A percentile compares a stretch with the other conserved stretches of the same genome.
Evolutionary conservation across 1,140 invertebrate genomes (phyloP).

Genomic region (Prorops nasuta): DNA sequence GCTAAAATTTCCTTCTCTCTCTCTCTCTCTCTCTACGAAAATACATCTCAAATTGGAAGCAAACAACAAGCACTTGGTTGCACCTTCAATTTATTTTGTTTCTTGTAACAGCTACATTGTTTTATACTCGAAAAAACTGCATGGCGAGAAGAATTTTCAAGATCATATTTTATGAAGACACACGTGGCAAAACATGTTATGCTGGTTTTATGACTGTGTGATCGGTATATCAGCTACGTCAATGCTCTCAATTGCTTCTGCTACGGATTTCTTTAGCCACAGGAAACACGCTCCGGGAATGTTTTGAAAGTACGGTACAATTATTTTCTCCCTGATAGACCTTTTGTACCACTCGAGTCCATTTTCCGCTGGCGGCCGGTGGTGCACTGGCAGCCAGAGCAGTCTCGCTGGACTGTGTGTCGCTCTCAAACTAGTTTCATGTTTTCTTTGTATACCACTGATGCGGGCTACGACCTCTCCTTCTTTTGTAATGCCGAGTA

Average conservation of each 20-base stretch:
- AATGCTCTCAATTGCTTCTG: not conserved
- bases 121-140: no score
- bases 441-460: slow-evolving; percentile 20
- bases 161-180: no score
- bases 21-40: not conserved
- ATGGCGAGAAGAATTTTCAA: no score
- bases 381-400: slow-evolving; percentile 10
- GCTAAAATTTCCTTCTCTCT: slow-evolving; percentile 1
- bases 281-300: slow-evolving; percentile 23
- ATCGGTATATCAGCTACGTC: no score
- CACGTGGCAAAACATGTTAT: no score
- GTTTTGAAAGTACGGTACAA: slow-evolving; percentile 27
- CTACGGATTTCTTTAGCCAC: slow-evolving; percentile 14
- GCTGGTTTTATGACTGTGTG: no score
- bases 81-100: no score
- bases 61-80: no score
- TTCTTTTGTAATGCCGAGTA: slow-evolving; percentile 22
- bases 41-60: no score
- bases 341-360: slow-evolving; percentile 29
- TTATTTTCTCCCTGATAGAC: slow-evolving; percentile 26
- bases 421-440: slow-evolving; percentile 1
- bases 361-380: slow-evolving; percentile 9
- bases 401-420: slow-evolving; percentile 10
- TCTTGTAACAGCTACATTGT: no score
- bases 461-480: slow-evolving; percentile 30